phyloP scores from a whole-genome alignment of 2,797 vertebrate genomes.

The Lepilemur ruficaudatus region DNA sequence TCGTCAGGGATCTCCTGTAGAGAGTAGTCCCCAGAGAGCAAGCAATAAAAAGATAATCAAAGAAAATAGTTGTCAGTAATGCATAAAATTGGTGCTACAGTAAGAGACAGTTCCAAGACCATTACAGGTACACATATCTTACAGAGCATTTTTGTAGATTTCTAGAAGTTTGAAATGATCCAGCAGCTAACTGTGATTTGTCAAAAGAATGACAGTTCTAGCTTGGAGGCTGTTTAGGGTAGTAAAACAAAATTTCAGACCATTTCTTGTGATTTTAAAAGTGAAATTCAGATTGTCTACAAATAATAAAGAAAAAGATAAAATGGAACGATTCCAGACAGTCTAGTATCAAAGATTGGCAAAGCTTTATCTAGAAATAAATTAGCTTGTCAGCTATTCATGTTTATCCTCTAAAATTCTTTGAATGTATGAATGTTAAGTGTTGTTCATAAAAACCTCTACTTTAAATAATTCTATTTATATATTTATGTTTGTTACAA shows the following conservation, averaged over 20 bases:
- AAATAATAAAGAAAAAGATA: slow-evolving; percentile 11
- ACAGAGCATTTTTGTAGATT: slow-evolving; percentile 26
- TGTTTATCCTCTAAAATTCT: slow-evolving; percentile 38
- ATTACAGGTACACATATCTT: slow-evolving; percentile 80
- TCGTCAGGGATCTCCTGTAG: slow-evolving; percentile 97
- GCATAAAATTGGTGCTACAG: slow-evolving; percentile 85
- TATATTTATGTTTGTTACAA: slow-evolving; percentile 5
- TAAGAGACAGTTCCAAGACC: slow-evolving; percentile 88
- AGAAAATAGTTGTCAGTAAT: slow-evolving; percentile 94
- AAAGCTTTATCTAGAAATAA: slow-evolving; percentile 35
- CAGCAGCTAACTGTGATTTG: slow-evolving; percentile 15
- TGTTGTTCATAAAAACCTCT: slow-evolving; percentile 15
- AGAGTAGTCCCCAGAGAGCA: slow-evolving; percentile 91
- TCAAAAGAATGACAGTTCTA: slow-evolving; percentile 27
- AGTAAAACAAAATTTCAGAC: slow-evolving; percentile 21
- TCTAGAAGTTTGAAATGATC: slow-evolving; percentile 28
- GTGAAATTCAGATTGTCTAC: slow-evolving; percentile 37
- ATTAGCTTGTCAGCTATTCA: background rate
- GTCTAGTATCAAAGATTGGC: slow-evolving; percentile 18
- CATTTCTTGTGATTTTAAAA: slow-evolving; percentile 53
- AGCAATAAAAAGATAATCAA: slow-evolving; percentile 94
- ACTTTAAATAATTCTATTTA: slow-evolving; percentile 40
- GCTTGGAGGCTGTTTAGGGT: background rate
- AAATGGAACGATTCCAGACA: slow-evolving; percentile 27
- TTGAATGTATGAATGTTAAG: background rate